These are phyloP conservation scores for Saturnia japonica DNA, from an alignment of 2,888 invertebrate species.

Conservation along the genomic window DNA sequence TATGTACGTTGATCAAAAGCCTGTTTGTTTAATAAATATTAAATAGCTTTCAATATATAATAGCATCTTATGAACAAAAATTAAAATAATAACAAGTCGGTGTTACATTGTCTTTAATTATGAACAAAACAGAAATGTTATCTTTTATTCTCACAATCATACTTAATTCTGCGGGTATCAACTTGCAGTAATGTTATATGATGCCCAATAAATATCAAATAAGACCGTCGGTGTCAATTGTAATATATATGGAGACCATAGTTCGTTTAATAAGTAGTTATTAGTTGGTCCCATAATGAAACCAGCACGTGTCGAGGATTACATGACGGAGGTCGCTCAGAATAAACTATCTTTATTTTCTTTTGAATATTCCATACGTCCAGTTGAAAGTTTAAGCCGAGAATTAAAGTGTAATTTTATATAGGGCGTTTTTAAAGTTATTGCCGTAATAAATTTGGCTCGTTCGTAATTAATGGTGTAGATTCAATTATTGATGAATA, in stretches of 20 bases:
- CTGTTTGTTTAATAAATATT: slow-evolving; percentile 6
- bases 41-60: slow-evolving; percentile 24
- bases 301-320: slow-evolving; percentile 73
- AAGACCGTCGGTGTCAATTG: slow-evolving; percentile 68
- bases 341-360: slow-evolving; percentile 46
- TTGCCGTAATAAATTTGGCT: slow-evolving; percentile 62
- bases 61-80: slow-evolving; percentile 28
- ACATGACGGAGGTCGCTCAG: slow-evolving; percentile 49
- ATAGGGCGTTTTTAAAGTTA: slow-evolving; percentile 56
- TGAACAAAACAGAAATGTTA: slow-evolving; percentile 40
- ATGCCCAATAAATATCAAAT: slow-evolving; percentile 76
- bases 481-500: slow-evolving; percentile 44
- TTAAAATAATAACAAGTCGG: slow-evolving; percentile 26
- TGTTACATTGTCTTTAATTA: slow-evolving; percentile 33
- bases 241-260: slow-evolving; percentile 54
- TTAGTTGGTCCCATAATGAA: slow-evolving; percentile 73
- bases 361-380: slow-evolving; percentile 22
- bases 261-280: slow-evolving; percentile 71
- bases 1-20: slow-evolving; percentile 4
- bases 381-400: slow-evolving; percentile 31
- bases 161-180: slow-evolving; percentile 60
- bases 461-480: slow-evolving; percentile 55
- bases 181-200: slow-evolving; percentile 65
- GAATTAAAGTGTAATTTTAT: slow-evolving; percentile 62
- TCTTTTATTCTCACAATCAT: slow-evolving; percentile 52